phyloP scores from a whole-genome alignment of 2,797 vertebrate genomes.

The Zalophus californianus region DNA sequence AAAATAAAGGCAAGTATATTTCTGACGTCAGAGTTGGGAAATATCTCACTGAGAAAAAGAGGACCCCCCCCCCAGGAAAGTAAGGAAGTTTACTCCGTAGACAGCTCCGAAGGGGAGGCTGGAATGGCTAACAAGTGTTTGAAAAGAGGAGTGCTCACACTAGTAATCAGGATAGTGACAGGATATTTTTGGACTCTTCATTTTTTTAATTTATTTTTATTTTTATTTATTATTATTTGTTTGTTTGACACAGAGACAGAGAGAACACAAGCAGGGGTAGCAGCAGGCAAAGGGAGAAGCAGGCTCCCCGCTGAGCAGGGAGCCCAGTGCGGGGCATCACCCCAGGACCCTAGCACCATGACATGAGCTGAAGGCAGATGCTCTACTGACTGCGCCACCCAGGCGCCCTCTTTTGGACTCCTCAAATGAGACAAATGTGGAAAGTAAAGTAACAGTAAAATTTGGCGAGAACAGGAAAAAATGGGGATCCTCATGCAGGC shows the following conservation, averaged over 20 bases:
- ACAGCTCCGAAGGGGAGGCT: neutral
- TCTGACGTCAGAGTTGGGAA: neutral
- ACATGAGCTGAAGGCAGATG: neutral
- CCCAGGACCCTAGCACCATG: no score
- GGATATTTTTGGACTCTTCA: neutral
- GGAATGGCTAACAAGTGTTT: neutral
- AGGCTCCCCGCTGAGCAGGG: no score
- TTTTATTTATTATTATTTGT: no score
- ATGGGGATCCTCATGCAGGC: neutral
- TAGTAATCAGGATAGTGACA: neutral
- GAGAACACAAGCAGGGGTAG: no score
- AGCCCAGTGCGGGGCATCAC: no score
- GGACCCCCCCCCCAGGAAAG: neutral
- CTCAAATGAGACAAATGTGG: neutral
- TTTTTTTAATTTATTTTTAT: no score
- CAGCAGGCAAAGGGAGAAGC: no score
- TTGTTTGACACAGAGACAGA: no score
- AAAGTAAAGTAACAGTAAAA: neutral
- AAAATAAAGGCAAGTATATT: neutral
- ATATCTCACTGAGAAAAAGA: neutral
- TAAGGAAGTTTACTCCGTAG: neutral
- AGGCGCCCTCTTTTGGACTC: neutral
- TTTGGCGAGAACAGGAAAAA: neutral
- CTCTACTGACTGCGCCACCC: neutral
- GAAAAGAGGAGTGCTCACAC: neutral